Conservation (phyloP, 2,888 invertebrate genomes). For the Spicauda simplicius region DNA sequence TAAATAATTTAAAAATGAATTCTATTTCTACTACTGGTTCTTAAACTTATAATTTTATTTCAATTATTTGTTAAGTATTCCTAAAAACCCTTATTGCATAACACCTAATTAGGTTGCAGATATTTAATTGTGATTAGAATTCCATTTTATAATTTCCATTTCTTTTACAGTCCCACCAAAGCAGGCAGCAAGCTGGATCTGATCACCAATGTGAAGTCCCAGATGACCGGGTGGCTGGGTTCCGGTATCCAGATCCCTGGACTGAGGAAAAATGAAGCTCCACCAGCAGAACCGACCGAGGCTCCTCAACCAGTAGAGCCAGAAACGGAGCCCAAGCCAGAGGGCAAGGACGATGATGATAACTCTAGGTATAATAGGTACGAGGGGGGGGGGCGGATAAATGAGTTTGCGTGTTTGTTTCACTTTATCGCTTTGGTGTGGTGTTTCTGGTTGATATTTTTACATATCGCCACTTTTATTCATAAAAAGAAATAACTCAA, state of each 20-base stretch:
- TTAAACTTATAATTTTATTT: too few relatives aligned
- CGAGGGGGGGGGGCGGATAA: slow-evolving; percentile 85
- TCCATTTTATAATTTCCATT: slow-evolving; percentile 18
- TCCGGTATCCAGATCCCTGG: slow-evolving; percentile 91
- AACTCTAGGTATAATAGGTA: slow-evolving; percentile 93
- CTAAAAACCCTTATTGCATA: too few relatives aligned
- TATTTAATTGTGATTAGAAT: background rate
- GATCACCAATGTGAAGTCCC: slow-evolving; percentile 93
- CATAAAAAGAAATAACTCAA: too few relatives aligned
- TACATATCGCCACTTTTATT: too few relatives aligned
- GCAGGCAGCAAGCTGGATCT: slow-evolving; percentile 90
- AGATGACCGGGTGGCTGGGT: slow-evolving; percentile 94
- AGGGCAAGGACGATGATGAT: slow-evolving; percentile 92
- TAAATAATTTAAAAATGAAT: too few relatives aligned
- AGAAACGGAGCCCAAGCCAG: slow-evolving; percentile 70
- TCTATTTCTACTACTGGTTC: too few relatives aligned
- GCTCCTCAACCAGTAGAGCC: slow-evolving; percentile 72
- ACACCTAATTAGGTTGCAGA: too few relatives aligned
- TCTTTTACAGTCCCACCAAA: slow-evolving; percentile 88
- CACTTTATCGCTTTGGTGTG: slow-evolving; percentile 43
- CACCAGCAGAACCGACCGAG: slow-evolving; percentile 70
- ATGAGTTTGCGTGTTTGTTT: slow-evolving; percentile 70
- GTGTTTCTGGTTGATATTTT: slow-evolving; percentile 46
- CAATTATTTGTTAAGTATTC: too few relatives aligned
- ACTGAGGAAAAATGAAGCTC: slow-evolving; percentile 87